Evolutionary conservation across 1,140 invertebrate genomes (phyloP).

Genomic region (Drosophila aff.): DNA sequence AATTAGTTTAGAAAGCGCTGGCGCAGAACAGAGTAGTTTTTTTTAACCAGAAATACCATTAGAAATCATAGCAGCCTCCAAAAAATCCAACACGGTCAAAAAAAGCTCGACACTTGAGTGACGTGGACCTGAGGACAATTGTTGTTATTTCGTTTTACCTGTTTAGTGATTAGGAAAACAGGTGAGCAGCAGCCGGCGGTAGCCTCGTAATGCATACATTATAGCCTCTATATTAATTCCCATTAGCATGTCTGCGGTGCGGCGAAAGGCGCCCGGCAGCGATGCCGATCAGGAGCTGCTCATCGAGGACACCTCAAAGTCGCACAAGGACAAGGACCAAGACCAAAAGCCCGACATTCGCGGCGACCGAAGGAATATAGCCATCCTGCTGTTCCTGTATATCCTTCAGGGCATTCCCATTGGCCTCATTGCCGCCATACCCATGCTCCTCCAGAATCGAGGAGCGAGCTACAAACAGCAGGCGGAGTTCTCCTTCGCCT

Average conservation of each 20-base stretch:
- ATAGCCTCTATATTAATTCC: background rate
- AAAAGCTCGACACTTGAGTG: conserved; percentile 27
- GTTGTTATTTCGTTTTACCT: conserved; percentile 30
- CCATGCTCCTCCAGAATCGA: conserved; percentile 96
- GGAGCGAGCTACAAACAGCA: conserved; percentile 96
- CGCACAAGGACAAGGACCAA: conserved; percentile 15
- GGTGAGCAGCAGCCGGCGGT: conserved; percentile 22
- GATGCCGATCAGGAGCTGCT: conserved; percentile 22
- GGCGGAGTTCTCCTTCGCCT: conserved; percentile 99
- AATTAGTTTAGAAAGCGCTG: background rate
- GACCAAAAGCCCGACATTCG: conserved; percentile 86
- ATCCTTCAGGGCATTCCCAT: conserved; percentile 98
- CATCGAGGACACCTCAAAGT: conserved; percentile 18
- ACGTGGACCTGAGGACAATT: conserved; percentile 42
- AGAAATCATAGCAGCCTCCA: background rate
- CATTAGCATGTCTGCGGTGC: conserved; percentile 31
- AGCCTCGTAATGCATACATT: background rate
- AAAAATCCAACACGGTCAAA: background rate
- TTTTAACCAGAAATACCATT: background rate
- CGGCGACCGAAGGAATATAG: conserved; percentile 92
- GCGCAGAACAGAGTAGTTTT: background rate
- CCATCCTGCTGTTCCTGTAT: conserved; percentile 95
- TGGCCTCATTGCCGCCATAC: conserved; percentile 96
- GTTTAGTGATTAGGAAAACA: conserved; percentile 41
- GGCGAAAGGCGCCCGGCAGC: conserved; percentile 22